These are phyloP conservation scores for Acropternis orthonyx DNA, from an alignment of 2,797 vertebrate genomes.

Conservation along the genomic window DNA sequence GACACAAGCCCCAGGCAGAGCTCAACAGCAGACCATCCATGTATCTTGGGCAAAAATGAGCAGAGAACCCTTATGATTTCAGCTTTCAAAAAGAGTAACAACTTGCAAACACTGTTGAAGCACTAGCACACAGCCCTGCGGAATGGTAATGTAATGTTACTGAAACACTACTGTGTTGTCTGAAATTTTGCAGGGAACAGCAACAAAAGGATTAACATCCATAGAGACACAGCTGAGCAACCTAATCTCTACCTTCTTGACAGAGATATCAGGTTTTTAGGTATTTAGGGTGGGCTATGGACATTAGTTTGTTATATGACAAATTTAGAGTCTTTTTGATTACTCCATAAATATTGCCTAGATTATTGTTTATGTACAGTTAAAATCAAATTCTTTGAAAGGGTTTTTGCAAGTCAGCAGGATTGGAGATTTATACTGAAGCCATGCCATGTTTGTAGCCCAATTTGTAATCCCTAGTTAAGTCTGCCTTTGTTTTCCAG, in stretches of 20 bases:
- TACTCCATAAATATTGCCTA: neutral
- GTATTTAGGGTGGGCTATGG: neutral
- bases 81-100: neutral
- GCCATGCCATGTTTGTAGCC: neutral
- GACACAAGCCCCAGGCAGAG: neutral
- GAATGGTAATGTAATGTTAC: neutral
- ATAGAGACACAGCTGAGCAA: neutral
- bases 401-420: neutral
- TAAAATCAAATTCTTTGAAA: neutral
- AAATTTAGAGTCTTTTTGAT: neutral
- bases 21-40: neutral
- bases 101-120: neutral
- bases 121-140: neutral
- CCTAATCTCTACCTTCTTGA: neutral
- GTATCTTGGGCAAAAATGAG: neutral
- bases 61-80: neutral
- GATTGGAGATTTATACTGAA: neutral
- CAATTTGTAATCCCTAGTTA: conserved; percentile 12
- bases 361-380: neutral
- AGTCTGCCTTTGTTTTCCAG: neutral
- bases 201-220: conserved; percentile 39
- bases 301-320: neutral
- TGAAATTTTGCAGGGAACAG: neutral
- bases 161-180: neutral
- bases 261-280: neutral